Evolutionary conservation across 1,140 invertebrate genomes (phyloP).

Genomic region (Drosophila parabipectinata): DNA sequence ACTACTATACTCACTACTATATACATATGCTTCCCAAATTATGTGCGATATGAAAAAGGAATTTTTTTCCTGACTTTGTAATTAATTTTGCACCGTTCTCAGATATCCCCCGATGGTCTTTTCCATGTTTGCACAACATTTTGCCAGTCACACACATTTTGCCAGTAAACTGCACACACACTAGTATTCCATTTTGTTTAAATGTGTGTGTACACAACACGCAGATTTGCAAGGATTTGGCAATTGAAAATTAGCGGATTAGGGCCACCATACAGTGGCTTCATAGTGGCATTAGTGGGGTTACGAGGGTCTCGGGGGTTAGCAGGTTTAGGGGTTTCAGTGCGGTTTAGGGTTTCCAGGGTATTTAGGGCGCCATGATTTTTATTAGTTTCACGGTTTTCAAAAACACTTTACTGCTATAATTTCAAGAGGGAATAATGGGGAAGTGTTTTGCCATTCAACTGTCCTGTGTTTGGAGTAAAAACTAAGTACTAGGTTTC

Average conservation of each 20-base stretch:
- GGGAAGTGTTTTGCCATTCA: too few relatives aligned
- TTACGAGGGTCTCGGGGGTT: not conserved
- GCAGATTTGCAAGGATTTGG: conserved; percentile 37
- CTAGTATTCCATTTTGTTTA: not conserved
- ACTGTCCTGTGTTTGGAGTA: too few relatives aligned
- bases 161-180: conserved; percentile 8
- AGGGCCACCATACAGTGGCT: conserved; percentile 7
- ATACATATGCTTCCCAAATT: too few relatives aligned
- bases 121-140: conserved; percentile 38
- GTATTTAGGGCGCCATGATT: conserved; percentile 26
- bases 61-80: not conserved
- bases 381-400: conserved; percentile 4
- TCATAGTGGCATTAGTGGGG: conserved; percentile 1
- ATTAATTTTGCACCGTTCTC: not conserved
- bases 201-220: conserved; percentile 16
- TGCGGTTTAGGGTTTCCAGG: not conserved
- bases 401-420: not conserved
- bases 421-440: too few relatives aligned
- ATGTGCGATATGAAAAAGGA: too few relatives aligned
- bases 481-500: too few relatives aligned
- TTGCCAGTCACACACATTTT: conserved; percentile 41
- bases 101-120: conserved; percentile 6
- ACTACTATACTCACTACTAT: too few relatives aligned
- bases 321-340: conserved; percentile 4
- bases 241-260: conserved; percentile 54